Percentiles rank a stretch among this genome's conserved stretches.
Conservation (phyloP, 1,140 invertebrate genomes). For the Cephus cinctus region DNA sequence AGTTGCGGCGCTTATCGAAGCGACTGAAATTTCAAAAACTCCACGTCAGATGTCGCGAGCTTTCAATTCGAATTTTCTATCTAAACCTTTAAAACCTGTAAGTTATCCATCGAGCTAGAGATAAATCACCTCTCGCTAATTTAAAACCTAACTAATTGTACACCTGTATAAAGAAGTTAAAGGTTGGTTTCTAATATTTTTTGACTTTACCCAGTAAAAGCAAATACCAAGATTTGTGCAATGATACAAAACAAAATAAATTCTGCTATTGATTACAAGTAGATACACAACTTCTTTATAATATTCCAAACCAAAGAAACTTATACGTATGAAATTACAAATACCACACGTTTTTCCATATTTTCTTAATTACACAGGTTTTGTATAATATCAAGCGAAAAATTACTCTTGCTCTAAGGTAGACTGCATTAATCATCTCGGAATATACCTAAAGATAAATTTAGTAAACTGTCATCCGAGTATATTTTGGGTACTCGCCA, state of each 20-base stretch:
- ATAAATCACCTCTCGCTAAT: neutral
- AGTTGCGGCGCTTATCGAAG: no score
- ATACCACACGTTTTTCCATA: neutral
- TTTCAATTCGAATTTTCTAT: no score
- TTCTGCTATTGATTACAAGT: neutral
- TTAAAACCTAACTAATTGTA: neutral
- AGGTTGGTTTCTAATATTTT: neutral
- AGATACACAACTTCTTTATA: neutral
- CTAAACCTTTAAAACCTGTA: no score
- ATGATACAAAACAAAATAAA: neutral
- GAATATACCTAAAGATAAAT: conserved; percentile 1
- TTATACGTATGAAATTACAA: neutral
- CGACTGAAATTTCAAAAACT: no score
- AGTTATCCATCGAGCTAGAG: no score
- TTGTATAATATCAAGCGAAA: neutral
- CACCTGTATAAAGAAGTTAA: neutral
- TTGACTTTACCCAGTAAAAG: neutral
- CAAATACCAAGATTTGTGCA: neutral
- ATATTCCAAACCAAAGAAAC: neutral
- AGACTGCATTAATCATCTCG: conserved; percentile 1
- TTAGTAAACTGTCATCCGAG: conserved; percentile 6
- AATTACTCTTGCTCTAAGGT: neutral
- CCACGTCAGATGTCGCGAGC: no score
- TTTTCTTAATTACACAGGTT: neutral
- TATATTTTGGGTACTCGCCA: conserved; percentile 10